phyloP scores from a whole-genome alignment of 2,888 invertebrate species.

The Blomia tropicalis region DNA sequence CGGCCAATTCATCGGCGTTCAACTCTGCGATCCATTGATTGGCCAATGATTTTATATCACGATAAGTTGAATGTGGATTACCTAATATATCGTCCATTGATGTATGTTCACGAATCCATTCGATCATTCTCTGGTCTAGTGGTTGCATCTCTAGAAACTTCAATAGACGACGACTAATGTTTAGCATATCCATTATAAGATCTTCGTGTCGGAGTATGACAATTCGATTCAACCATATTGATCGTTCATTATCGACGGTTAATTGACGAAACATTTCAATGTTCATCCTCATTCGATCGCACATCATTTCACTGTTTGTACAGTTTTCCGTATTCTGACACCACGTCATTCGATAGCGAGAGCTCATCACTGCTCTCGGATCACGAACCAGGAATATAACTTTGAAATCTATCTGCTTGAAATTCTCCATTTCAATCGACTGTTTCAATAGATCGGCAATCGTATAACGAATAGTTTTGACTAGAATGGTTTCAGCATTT shows the following conservation, averaged over 20 bases:
- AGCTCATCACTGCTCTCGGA: conserved; percentile 69
- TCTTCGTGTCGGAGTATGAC: conserved; percentile 29
- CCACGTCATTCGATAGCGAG: conserved; percentile 40
- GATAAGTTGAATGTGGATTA: conserved; percentile 20
- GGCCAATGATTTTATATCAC: not conserved
- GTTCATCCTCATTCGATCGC: conserved; percentile 28
- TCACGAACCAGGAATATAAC: conserved; percentile 63
- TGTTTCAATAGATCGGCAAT: conserved; percentile 3
- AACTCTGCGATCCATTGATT: conserved; percentile 1
- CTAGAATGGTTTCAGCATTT: not conserved
- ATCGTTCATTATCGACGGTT: conserved; percentile 18
- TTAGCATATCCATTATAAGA: conserved; percentile 25
- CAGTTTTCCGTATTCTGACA: conserved; percentile 27
- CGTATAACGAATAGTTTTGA: conserved; percentile 20
- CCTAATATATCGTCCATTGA: not conserved
- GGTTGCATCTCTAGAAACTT: conserved; percentile 21
- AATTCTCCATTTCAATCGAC: too few species aligned
- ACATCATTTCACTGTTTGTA: conserved; percentile 26
- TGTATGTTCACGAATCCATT: conserved; percentile 15
- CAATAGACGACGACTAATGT: conserved; percentile 25
- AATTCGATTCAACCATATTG: conserved; percentile 8
- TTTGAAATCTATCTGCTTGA: conserved; percentile 44
- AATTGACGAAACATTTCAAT: conserved; percentile 26
- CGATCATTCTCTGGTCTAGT: not conserved
- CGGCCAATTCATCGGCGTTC: not conserved